A percentile compares a stretch with the other conserved stretches of the same genome.
These are phyloP conservation scores for Meles meles DNA, from an alignment of 2,113 vertebrate species.

Conservation along the genomic window DNA sequence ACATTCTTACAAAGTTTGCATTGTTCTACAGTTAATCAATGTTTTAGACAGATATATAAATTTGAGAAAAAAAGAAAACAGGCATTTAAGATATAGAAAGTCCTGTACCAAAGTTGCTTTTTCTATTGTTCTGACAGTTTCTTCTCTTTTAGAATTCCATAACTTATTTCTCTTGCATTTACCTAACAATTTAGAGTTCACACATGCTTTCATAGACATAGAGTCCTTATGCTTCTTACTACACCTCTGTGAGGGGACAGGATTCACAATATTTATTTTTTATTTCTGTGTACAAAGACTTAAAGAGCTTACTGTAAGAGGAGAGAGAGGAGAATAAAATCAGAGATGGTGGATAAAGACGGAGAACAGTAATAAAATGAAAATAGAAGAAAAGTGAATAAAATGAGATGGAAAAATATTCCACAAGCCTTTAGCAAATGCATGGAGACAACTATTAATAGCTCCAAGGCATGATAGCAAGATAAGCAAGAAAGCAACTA, in stretches of 20 bases:
- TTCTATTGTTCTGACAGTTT: neutral
- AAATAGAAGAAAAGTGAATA: neutral
- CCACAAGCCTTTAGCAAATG: neutral
- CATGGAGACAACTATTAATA: neutral
- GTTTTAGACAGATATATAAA: neutral
- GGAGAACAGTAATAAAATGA: neutral
- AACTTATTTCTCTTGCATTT: neutral
- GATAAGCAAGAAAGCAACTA: neutral
- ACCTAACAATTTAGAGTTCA: neutral
- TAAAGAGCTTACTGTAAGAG: neutral
- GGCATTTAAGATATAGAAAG: neutral
- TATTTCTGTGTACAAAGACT: neutral
- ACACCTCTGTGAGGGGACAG: neutral
- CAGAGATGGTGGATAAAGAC: neutral
- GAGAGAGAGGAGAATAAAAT: neutral
- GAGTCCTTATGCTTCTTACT: neutral
- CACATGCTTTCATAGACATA: neutral
- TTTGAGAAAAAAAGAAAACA: neutral
- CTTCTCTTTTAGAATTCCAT: neutral
- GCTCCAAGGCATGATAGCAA: neutral
- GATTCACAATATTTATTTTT: neutral
- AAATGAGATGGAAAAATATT: neutral
- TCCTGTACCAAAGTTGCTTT: neutral
- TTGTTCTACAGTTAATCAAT: neutral
- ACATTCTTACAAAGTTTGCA: neutral